Evolutionary conservation across 2,888 invertebrate species (phyloP).

Genomic region (Pyrgus malvae): DNA sequence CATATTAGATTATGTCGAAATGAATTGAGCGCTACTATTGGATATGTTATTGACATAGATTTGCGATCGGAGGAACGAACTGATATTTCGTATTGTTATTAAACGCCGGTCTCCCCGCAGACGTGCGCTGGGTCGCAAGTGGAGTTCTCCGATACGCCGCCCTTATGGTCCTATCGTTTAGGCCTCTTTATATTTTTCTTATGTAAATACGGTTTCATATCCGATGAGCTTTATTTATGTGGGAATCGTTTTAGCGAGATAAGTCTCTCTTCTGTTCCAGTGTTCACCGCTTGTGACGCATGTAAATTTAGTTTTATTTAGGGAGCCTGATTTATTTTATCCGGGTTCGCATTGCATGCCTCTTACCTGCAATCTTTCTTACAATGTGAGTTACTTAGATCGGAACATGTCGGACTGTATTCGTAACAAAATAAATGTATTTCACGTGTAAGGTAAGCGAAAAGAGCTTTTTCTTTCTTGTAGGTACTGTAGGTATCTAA

Average conservation of each 20-base stretch:
- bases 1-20: conserved; percentile 81
- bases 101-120: conserved; percentile 67
- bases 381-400: not conserved
- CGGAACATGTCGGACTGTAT: not conserved
- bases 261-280: conserved; percentile 70
- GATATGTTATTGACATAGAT: conserved; percentile 82
- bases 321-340: conserved; percentile 63
- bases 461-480: no score
- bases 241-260: conserved; percentile 81
- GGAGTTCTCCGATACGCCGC: conserved; percentile 61
- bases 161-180: conserved; percentile 78
- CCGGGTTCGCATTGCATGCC: conserved; percentile 28
- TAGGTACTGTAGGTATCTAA: not conserved
- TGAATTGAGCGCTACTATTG: conserved; percentile 80
- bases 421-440: not conserved
- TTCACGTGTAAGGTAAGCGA: not conserved
- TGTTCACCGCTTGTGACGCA: conserved; percentile 71
- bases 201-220: conserved; percentile 81
- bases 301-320: conserved; percentile 65
- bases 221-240: conserved; percentile 83
- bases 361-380: conserved; percentile 16
- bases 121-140: conserved; percentile 68
- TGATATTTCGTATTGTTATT: conserved; percentile 82
- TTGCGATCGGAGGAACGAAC: conserved; percentile 82
- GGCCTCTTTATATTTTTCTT: conserved; percentile 82